These are phyloP conservation scores for Sebastes kiyomatsui DNA, from an alignment of 2,797 vertebrate species.

Conservation along the genomic window DNA sequence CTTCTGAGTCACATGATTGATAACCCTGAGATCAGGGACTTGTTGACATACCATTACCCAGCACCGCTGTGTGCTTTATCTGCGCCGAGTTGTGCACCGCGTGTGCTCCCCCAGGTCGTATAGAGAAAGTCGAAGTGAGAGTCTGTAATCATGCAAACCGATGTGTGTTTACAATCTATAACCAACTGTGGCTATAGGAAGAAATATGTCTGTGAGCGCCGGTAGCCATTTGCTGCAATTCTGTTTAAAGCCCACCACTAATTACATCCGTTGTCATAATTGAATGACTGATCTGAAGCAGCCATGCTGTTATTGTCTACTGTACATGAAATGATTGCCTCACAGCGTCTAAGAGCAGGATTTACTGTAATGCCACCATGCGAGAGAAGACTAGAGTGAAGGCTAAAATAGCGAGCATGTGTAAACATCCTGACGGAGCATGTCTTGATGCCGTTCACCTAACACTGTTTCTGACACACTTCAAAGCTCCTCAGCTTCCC, in stretches of 20 bases:
- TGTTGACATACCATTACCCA: constrained; percentile 38
- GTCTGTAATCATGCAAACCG: constrained; percentile 71
- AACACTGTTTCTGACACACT: constrained; percentile 34
- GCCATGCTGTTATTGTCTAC: constrained; percentile 66
- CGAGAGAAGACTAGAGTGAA: constrained; percentile 54
- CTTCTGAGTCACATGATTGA: constrained; percentile 62
- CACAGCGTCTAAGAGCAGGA: constrained; percentile 51
- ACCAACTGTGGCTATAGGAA: constrained; percentile 60
- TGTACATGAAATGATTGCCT: constrained; percentile 70
- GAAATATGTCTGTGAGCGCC: constrained; percentile 56
- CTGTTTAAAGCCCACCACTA: constrained; percentile 69
- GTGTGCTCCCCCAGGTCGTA: constrained; percentile 47
- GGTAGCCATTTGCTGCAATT: constrained; percentile 65
- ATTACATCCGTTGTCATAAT: constrained; percentile 74
- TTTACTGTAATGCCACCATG: constrained; percentile 70
- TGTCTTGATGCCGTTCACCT: constrained; percentile 42
- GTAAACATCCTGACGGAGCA: constrained; percentile 67
- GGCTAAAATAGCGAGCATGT: constrained; percentile 59
- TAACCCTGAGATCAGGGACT: constrained; percentile 48
- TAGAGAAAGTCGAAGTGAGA: constrained; percentile 46
- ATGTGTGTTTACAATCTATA: constrained; percentile 68
- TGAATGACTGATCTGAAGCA: constrained; percentile 67
- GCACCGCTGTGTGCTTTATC: constrained; percentile 19
- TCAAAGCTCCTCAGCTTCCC: constrained; percentile 38
- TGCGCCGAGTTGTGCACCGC: constrained; percentile 11